Evolutionary conservation across 1,140 invertebrate genomes (phyloP), one percentile per base, ranked within the genome.

Genomic region (Spodoptera litura): DNA sequence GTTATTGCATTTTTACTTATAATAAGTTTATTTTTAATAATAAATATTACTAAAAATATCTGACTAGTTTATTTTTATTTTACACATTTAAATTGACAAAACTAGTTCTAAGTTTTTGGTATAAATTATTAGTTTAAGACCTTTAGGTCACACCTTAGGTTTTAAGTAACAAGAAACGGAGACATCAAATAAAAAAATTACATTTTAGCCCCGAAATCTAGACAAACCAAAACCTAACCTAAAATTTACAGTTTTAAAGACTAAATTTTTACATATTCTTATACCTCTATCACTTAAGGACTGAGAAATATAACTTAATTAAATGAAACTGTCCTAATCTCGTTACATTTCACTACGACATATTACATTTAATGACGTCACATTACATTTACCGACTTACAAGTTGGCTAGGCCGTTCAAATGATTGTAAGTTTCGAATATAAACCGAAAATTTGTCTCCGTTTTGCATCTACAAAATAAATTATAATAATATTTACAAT

Each of bases 61-160:
- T 74, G 71, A 74, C 71, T 74, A 74, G 71, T 74, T 71, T 38
- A 31, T 49, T 53, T 53, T 20, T 9, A 44, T 44, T 44, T 53
- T 70, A 70, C 66, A 31, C 20, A 61, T 9, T 74, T 62, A 74
- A 74, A 62, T 74, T 74, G 72, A 74, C 72, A 10, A 52, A 74
- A 74, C 49, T 59, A 74, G 49, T 44, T 51, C 44, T 49, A 4
- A 49, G 11, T 44, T 59, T 74, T 74, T 61, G 25, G 58, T 74
- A 51, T 44, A 44, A 44, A 44, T 44, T 44, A 44, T 44, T 10
- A 44, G 8, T 5, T 8, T 31, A 73, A 59, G 25, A 44, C 53
- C 13, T 49, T 31, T 52, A 51, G 58, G 44, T 51, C 12, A 51
- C 2, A 51, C 72, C 31, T 58, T 58, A 58, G 10, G 31, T 35